Conservation (phyloP, 2,888 invertebrate genomes). For the Brachyopa scutellaris region DNA sequence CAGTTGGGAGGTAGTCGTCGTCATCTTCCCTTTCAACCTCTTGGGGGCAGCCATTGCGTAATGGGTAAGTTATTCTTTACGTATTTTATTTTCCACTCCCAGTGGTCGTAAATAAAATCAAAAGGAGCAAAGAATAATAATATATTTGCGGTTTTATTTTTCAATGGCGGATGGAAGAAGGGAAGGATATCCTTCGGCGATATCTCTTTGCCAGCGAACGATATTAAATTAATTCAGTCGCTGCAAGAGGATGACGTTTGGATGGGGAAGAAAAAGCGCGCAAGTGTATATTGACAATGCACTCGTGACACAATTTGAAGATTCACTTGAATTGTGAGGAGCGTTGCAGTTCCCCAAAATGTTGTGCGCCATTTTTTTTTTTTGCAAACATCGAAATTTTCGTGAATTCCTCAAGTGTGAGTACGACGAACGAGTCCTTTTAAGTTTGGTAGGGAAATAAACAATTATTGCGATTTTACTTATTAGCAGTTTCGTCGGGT, state of each 20-base stretch:
- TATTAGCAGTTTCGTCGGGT: constrained; percentile 1
- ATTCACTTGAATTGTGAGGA: background rate
- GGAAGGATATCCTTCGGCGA: background rate
- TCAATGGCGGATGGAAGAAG: background rate
- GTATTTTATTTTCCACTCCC: constrained; percentile 44
- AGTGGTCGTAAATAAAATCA: constrained; percentile 61
- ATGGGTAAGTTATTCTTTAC: constrained; percentile 34
- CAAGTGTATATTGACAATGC: constrained; percentile 38
- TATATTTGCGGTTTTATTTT: constrained; percentile 58
- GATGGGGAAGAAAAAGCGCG: background rate
- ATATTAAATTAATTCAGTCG: constrained; percentile 41
- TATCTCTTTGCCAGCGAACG: background rate
- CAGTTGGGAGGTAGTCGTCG: background rate
- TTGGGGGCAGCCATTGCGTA: constrained; percentile 34
- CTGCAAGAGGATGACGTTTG: background rate
- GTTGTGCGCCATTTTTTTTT: background rate
- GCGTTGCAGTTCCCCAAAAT: background rate
- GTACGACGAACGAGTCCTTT: background rate
- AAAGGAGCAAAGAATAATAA: constrained; percentile 48
- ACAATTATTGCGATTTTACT: constrained; percentile 15
- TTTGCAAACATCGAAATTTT: no score
- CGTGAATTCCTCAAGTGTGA: background rate
- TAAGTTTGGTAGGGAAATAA: background rate
- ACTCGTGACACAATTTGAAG: constrained; percentile 36
- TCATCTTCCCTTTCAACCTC: background rate